Percentiles rank a stretch among this genome's conserved stretches.
Conservation (phyloP, 2,797 vertebrate species). For the Protonibea diacanthus region DNA sequence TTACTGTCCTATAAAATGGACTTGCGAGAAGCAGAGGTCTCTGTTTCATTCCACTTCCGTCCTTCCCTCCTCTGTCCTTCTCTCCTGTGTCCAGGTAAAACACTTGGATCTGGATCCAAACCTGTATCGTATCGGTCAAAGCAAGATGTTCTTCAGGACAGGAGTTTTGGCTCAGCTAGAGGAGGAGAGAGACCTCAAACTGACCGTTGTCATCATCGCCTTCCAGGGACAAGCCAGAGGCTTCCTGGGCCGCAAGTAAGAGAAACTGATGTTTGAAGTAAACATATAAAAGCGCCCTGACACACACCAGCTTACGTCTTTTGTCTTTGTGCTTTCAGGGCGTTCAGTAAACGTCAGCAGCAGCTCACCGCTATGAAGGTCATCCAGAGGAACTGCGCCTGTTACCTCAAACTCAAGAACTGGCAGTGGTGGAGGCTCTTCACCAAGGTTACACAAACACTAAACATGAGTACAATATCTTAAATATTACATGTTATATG, state of each 20-base stretch:
- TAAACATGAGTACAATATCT: no score
- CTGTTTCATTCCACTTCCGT: not conserved
- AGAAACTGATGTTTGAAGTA: not conserved
- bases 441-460: conserved; percentile 88
- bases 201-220: conserved; percentile 94
- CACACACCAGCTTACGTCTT: not conserved
- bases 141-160: conserved; percentile 98
- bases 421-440: conserved; percentile 99
- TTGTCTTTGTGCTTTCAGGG: conserved; percentile 80
- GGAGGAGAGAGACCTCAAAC: conserved; percentile 96
- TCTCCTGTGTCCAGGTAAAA: conserved; percentile 89
- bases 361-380: conserved; percentile 97
- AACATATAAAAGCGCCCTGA: no score
- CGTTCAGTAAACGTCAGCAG: conserved; percentile 95
- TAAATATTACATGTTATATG: no score
- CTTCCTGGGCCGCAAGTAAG: conserved; percentile 95
- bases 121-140: conserved; percentile 96
- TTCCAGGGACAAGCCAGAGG: conserved; percentile 95
- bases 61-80: not conserved
- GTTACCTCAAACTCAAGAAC: conserved; percentile 96
- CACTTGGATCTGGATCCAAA: conserved; percentile 96
- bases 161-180: conserved; percentile 97
- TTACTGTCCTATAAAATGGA: not conserved
- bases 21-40: not conserved
- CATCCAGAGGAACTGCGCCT: conserved; percentile 97